Percentiles rank a stretch among this genome's conserved stretches.
phyloP scores from a whole-genome alignment of 2,113 vertebrate genomes.

The Chlorodrepanis virens region DNA sequence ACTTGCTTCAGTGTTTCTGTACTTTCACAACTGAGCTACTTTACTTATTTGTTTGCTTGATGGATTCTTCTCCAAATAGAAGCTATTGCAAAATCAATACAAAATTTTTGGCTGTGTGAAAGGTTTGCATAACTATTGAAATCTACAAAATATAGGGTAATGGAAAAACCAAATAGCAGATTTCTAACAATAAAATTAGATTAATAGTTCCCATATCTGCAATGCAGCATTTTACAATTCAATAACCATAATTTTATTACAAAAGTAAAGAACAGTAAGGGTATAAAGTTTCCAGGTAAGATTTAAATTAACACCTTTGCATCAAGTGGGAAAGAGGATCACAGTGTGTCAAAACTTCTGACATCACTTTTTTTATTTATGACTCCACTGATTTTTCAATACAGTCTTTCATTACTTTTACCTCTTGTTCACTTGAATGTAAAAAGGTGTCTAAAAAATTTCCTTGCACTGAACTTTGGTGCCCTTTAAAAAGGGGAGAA shows the following conservation, averaged over 20 bases:
- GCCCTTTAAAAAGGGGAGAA: not conserved
- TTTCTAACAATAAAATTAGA: conserved; percentile 1
- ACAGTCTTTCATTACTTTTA: not conserved
- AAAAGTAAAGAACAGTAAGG: not conserved
- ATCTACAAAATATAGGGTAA: not conserved
- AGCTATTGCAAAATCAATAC: conserved; percentile 20
- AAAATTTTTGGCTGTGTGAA: not conserved
- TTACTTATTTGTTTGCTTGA: not conserved
- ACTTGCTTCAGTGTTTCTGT: not conserved
- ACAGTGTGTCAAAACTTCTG: not conserved
- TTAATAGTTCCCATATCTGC: not conserved
- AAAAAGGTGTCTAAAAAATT: fast-evolving
- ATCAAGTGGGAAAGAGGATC: not conserved
- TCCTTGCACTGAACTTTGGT: not conserved
- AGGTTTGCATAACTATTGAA: not conserved
- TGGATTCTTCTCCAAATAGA: not conserved
- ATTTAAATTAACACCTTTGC: not conserved
- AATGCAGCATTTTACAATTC: not conserved
- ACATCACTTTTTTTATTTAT: not conserved
- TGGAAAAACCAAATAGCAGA: not conserved
- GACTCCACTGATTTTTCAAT: not conserved
- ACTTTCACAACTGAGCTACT: not conserved
- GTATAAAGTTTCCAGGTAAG: not conserved
- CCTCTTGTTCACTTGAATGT: not conserved
- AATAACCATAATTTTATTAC: not conserved